Evolutionary conservation across 2,888 invertebrate species (phyloP).

Genomic region (Rotaria socialis): DNA sequence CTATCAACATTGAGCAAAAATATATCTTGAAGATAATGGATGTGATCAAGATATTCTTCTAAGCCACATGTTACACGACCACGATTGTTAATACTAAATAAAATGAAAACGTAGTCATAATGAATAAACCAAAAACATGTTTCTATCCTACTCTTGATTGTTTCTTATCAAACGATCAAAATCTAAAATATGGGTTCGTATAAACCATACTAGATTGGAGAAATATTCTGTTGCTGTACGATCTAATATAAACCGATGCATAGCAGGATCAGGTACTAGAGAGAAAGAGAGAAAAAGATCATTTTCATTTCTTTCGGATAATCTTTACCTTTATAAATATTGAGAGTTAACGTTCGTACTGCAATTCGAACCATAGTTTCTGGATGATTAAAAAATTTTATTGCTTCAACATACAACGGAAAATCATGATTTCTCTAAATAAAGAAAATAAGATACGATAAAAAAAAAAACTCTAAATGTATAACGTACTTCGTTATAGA

Average conservation of each 20-base stretch:
- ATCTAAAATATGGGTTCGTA: slow-evolving; percentile 92
- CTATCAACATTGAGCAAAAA: slow-evolving; percentile 83
- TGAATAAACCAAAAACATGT: neutral
- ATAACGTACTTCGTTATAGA: slow-evolving; percentile 80
- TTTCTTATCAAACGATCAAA: slow-evolving; percentile 87
- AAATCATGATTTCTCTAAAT: slow-evolving; percentile 92
- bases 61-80: slow-evolving; percentile 85
- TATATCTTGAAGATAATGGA: slow-evolving; percentile 94
- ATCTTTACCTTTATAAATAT: slow-evolving; percentile 71
- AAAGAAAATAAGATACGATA: slow-evolving; percentile 32
- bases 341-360: slow-evolving; percentile 89
- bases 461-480: neutral
- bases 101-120: slow-evolving; percentile 50
- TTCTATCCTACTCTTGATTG: slow-evolving; percentile 79
- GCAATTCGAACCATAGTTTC: slow-evolving; percentile 99
- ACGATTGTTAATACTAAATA: slow-evolving; percentile 77
- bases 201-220: slow-evolving; percentile 96
- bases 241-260: slow-evolving; percentile 89
- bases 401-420: slow-evolving; percentile 95
- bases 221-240: slow-evolving; percentile 96
- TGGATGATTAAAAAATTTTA: slow-evolving; percentile 96
- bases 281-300: neutral
- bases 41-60: slow-evolving; percentile 90
- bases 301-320: neutral
- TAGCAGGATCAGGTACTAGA: slow-evolving; percentile 61